Conservation (phyloP, 2,797 vertebrate species). For the Trichosurus vulpecula region DNA sequence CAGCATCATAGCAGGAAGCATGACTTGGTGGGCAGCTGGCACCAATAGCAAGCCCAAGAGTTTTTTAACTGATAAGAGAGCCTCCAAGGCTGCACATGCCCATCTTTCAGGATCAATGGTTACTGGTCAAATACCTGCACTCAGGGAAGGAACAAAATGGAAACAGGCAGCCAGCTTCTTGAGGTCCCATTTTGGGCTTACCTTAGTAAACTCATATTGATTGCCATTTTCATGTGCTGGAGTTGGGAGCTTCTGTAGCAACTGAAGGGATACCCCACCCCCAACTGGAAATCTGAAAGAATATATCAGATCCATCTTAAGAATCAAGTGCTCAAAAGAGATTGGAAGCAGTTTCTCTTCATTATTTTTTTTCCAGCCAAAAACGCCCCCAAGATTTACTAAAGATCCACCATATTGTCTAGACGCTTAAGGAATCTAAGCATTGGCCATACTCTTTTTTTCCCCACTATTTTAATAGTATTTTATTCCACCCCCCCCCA, state of each 20-base stretch:
- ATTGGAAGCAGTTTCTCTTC: background rate
- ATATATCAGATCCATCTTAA: background rate
- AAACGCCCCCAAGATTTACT: too few species aligned
- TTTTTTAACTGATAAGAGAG: background rate
- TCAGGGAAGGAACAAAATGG: background rate
- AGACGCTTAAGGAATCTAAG: too few species aligned
- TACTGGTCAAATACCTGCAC: background rate
- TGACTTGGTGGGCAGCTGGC: background rate
- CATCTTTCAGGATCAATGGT: background rate
- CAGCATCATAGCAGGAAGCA: background rate
- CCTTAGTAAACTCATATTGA: background rate
- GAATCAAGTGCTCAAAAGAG: background rate
- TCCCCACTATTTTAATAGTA: too few species aligned
- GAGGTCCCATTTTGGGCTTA: background rate
- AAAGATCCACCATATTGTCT: too few species aligned
- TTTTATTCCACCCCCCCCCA: too few species aligned
- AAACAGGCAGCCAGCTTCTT: background rate
- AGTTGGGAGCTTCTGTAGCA: background rate
- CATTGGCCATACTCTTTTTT: too few species aligned
- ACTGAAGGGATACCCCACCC: background rate
- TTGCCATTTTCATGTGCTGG: background rate
- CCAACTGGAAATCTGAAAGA: background rate
- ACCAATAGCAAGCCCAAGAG: background rate
- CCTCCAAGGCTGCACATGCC: background rate
- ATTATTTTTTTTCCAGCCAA: too few species aligned